Percentiles rank a stretch among this genome's conserved stretches.
Conservation (phyloP, 2,113 vertebrate species). For the Caranx melampygus region DNA sequence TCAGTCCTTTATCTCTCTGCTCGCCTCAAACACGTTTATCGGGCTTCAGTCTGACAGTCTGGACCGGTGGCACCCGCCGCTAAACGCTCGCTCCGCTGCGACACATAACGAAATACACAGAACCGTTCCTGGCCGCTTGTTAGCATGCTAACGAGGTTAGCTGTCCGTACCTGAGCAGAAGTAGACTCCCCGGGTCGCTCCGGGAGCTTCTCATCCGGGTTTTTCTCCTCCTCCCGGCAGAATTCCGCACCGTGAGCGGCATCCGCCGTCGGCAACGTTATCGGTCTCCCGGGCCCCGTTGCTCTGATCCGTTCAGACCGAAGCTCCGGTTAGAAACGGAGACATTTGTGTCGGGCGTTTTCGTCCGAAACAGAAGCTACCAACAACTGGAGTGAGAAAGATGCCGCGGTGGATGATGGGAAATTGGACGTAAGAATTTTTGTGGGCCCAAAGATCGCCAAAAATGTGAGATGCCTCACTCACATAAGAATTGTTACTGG, state of each 20-base stretch:
- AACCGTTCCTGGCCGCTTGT: neutral
- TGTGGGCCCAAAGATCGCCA: neutral
- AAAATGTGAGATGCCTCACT: neutral
- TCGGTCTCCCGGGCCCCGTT: neutral
- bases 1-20: neutral
- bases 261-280: neutral
- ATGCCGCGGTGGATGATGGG: conserved; percentile 57
- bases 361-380: neutral
- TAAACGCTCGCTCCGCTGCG: too few relatives aligned
- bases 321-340: neutral
- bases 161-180: conserved; percentile 47
- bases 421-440: rapidly evolving
- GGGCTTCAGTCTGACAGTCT: rapidly evolving
- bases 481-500: neutral
- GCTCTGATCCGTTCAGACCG: neutral
- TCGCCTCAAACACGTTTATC: neutral
- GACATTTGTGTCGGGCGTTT: conserved; percentile 7
- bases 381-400: conserved; percentile 11
- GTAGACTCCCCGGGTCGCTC: conserved; percentile 28
- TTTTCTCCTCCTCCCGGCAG: conserved; percentile 48
- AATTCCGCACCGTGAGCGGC: conserved; percentile 39
- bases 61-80: rapidly evolving
- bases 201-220: conserved; percentile 57
- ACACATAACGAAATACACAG: neutral
- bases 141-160: conserved; percentile 59